Evolutionary conservation across 2,113 vertebrate species (phyloP).

Genomic region (Trematocara stigmaticum): DNA sequence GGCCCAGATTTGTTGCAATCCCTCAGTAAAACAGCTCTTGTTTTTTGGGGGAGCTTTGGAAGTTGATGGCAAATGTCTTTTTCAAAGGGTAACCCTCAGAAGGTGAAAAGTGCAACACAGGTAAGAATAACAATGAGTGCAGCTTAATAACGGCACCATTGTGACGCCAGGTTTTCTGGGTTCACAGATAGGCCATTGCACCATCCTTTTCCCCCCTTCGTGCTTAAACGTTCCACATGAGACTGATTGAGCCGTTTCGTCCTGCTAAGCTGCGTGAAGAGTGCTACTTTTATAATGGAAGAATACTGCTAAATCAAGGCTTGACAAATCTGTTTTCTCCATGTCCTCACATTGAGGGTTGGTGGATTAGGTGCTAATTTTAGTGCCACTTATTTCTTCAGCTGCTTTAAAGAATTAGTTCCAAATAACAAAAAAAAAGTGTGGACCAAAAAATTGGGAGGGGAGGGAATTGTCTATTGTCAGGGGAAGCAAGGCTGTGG

Average conservation of each 20-base stretch:
- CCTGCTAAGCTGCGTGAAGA: conserved; percentile 60
- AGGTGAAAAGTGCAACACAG: conserved; percentile 40
- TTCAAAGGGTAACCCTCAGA: conserved; percentile 5
- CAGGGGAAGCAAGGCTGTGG: conserved; percentile 15
- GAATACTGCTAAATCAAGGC: conserved; percentile 63
- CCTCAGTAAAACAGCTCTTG: conserved; percentile 5
- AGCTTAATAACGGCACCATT: not conserved
- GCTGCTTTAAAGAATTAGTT: conserved; percentile 64
- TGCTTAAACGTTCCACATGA: conserved; percentile 27
- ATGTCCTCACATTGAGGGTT: conserved; percentile 57
- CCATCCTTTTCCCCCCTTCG: not conserved
- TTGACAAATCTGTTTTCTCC: conserved; percentile 73
- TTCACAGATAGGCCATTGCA: conserved; percentile 17
- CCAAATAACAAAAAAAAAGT: conserved; percentile 54
- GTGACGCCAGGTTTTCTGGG: conserved; percentile 24
- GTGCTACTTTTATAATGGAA: conserved; percentile 56
- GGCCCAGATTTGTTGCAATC: conserved; percentile 42
- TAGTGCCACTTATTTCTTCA: conserved; percentile 63
- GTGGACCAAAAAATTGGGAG: conserved; percentile 29
- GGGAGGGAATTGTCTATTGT: conserved; percentile 41
- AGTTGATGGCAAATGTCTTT: conserved; percentile 7
- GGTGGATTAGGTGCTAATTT: conserved; percentile 68
- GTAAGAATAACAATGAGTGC: conserved; percentile 28
- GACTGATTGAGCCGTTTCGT: conserved; percentile 58
- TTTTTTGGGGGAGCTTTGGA: conserved; percentile 7